These are phyloP conservation scores for Salvelinus fontinalis DNA, from an alignment of 2,113 vertebrate genomes.

Conservation along the genomic window DNA sequence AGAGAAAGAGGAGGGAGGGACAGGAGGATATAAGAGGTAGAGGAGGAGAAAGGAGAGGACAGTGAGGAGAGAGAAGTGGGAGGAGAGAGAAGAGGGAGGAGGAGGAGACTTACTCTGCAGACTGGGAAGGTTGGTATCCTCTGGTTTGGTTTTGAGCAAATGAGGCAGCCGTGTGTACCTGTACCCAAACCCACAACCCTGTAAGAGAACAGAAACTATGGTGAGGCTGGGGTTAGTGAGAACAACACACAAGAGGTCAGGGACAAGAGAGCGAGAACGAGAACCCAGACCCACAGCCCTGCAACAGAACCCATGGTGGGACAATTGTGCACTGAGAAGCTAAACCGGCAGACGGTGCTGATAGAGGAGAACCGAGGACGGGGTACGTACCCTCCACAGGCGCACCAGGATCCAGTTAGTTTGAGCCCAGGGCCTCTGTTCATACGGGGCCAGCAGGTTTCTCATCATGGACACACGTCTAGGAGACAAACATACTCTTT, in stretches of 20 bases:
- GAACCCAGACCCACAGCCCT: background rate
- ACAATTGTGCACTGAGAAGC: background rate
- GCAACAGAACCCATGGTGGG: background rate
- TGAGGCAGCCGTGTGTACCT: slow-evolving; percentile 78
- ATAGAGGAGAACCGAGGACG: background rate
- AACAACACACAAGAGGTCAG: slow-evolving; percentile 79
- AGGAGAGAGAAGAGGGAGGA: background rate
- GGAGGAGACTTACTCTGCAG: slow-evolving; percentile 67
- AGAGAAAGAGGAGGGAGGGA: background rate
- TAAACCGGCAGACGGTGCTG: slow-evolving; percentile 86
- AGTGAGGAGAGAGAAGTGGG: background rate
- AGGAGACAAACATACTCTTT: slow-evolving; percentile 14
- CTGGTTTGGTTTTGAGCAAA: slow-evolving; percentile 95
- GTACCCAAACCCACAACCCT: slow-evolving; percentile 11
- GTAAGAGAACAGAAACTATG: background rate
- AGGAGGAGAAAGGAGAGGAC: background rate
- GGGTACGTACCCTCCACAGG: slow-evolving; percentile 87
- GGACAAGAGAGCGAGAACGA: slow-evolving; percentile 38
- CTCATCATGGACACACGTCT: slow-evolving; percentile 95
- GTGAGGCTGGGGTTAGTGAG: background rate
- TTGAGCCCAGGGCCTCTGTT: slow-evolving; percentile 98
- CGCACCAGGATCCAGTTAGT: slow-evolving; percentile 99
- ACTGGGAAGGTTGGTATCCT: slow-evolving; percentile 94
- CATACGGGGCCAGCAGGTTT: slow-evolving; percentile 94
- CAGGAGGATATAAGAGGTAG: background rate